These are phyloP conservation scores for Myanophis thanlyinensis DNA, from an alignment of 2,113 vertebrate genomes.

Conservation along the genomic window DNA sequence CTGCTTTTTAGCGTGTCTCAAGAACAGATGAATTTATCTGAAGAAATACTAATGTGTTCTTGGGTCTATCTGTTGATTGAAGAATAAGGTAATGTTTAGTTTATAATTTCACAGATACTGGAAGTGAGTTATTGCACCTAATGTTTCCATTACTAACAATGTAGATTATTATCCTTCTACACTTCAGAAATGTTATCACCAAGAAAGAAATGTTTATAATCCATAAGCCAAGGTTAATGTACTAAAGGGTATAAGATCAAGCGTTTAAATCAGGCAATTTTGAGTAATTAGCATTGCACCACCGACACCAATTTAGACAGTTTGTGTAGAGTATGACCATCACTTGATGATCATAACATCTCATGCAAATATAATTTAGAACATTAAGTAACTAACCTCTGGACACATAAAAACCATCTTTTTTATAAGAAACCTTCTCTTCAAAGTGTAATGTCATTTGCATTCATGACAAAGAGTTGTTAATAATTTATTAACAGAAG, in stretches of 20 bases:
- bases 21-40: background rate
- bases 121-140: background rate
- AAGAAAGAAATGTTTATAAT: background rate
- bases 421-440: background rate
- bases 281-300: background rate
- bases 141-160: constrained; percentile 16
- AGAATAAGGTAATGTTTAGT: background rate
- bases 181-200: background rate
- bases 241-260: background rate
- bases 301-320: background rate
- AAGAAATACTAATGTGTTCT: background rate
- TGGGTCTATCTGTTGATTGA: background rate
- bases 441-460: background rate
- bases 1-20: background rate
- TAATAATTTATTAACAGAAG: constrained; percentile 5
- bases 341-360: background rate
- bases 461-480: background rate
- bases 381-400: background rate
- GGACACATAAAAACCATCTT: background rate
- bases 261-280: background rate
- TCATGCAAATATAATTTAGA: background rate
- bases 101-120: background rate
- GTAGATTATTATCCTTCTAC: background rate
- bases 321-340: background rate
- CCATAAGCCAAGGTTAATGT: constrained; percentile 13